Percentiles rank a stretch among this genome's conserved stretches.
These are phyloP conservation scores for Nylanderia fulva DNA, from an alignment of 1,140 invertebrate species.

Conservation along the genomic window DNA sequence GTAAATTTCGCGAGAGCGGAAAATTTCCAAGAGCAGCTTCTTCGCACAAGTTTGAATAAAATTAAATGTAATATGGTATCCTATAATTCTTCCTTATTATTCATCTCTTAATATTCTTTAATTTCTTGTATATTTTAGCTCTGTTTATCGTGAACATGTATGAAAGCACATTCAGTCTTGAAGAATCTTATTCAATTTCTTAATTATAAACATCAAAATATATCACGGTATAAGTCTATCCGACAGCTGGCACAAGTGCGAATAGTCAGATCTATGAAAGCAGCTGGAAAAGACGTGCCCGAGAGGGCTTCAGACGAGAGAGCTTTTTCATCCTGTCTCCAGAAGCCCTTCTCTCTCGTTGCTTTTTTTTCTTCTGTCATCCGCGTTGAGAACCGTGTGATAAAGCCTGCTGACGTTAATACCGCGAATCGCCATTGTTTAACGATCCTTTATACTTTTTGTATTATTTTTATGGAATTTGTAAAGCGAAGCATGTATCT, in stretches of 20 bases:
- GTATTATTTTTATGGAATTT: slow-evolving; percentile 31
- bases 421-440: slow-evolving; percentile 22
- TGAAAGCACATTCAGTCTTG: not conserved
- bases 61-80: too few species aligned
- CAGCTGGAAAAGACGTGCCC: slow-evolving; percentile 40
- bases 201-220: slow-evolving; percentile 11
- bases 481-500: slow-evolving; percentile 4
- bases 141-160: too few species aligned
- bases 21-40: slow-evolving; percentile 54
- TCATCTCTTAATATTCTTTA: not conserved
- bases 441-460: slow-evolving; percentile 10
- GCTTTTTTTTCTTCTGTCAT: slow-evolving; percentile 42
- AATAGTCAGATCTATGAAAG: slow-evolving; percentile 17
- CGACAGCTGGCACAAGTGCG: not conserved
- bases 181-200: not conserved
- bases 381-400: slow-evolving; percentile 24
- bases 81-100: too few species aligned
- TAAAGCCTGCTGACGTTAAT: slow-evolving; percentile 30
- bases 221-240: not conserved
- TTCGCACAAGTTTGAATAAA: too few species aligned
- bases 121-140: not conserved
- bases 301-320: slow-evolving; percentile 42
- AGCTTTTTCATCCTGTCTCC: slow-evolving; percentile 52
- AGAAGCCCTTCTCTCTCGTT: slow-evolving; percentile 11
- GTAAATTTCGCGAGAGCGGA: slow-evolving; percentile 31